phyloP scores from a whole-genome alignment of 2,113 vertebrate species.

The Corythornis vintsioides region DNA sequence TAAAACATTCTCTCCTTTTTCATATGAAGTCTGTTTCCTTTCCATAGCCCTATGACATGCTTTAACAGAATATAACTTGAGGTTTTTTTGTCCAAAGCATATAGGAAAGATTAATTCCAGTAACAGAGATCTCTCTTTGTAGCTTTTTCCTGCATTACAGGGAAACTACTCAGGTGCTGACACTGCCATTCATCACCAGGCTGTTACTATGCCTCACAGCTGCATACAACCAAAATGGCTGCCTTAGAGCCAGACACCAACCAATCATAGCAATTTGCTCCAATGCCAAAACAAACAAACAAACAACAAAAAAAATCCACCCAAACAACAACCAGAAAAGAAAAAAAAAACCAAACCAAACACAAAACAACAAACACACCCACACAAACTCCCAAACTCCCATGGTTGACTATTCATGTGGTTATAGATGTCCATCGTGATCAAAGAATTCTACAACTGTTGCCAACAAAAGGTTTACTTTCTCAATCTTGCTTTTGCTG shows the following conservation, averaged over 20 bases:
- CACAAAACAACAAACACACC: no score
- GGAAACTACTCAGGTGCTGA: neutral
- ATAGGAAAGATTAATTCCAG: neutral
- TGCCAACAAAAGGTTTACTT: neutral
- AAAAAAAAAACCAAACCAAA: neutral
- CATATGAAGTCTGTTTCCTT: neutral
- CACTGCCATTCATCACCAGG: neutral
- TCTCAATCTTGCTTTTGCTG: neutral
- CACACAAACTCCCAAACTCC: no score
- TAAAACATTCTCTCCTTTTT: neutral
- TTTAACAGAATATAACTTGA: neutral
- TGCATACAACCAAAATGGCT: neutral
- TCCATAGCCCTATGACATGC: neutral
- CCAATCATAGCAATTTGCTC: neutral
- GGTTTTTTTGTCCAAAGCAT: neutral
- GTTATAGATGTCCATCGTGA: neutral
- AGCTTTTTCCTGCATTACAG: neutral
- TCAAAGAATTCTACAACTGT: neutral
- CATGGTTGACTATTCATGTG: neutral
- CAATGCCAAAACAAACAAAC: neutral
- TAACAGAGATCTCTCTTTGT: neutral
- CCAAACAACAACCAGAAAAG: neutral
- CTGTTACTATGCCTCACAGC: neutral
- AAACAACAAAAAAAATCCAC: no score
- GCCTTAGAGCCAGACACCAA: neutral